A percentile compares a stretch with the other conserved stretches of the same genome.
Evolutionary conservation across 2,113 vertebrate species (phyloP).

Genomic region (Pseudopipra pipra): DNA sequence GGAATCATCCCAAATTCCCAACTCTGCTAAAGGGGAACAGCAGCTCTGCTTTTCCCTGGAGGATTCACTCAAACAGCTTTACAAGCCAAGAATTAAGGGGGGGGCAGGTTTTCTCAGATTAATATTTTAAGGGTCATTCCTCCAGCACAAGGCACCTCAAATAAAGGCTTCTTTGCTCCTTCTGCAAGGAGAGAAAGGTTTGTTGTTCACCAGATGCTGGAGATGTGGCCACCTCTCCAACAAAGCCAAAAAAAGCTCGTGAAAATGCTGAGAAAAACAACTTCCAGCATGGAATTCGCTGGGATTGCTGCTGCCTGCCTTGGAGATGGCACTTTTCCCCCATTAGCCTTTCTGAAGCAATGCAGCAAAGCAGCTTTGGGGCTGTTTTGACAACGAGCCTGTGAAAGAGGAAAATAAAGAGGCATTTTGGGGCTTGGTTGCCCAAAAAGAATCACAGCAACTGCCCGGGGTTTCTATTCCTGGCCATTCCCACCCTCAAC

Average conservation of each 20-base stretch:
- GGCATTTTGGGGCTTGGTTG: neutral
- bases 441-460: neutral
- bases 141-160: neutral
- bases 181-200: neutral
- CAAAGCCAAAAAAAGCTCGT: neutral
- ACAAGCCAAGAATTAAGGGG: neutral
- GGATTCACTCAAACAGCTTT: neutral
- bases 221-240: neutral
- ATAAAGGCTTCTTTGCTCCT: neutral
- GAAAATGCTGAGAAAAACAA: neutral
- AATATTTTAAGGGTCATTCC: neutral
- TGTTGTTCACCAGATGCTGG: neutral
- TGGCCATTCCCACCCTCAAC: accelerated
- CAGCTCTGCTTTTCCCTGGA: neutral
- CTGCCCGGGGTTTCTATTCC: too few relatives aligned
- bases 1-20: neutral
- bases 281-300: accelerated
- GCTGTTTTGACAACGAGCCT: neutral
- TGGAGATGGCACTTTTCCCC: neutral
- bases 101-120: neutral
- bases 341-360: neutral
- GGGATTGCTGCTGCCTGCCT: accelerated
- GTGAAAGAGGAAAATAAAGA: too few relatives aligned
- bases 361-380: neutral
- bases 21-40: conserved; percentile 28